These are phyloP conservation scores for Sympetrum striolatum DNA, from an alignment of 2,888 invertebrate genomes.

Conservation along the genomic window DNA sequence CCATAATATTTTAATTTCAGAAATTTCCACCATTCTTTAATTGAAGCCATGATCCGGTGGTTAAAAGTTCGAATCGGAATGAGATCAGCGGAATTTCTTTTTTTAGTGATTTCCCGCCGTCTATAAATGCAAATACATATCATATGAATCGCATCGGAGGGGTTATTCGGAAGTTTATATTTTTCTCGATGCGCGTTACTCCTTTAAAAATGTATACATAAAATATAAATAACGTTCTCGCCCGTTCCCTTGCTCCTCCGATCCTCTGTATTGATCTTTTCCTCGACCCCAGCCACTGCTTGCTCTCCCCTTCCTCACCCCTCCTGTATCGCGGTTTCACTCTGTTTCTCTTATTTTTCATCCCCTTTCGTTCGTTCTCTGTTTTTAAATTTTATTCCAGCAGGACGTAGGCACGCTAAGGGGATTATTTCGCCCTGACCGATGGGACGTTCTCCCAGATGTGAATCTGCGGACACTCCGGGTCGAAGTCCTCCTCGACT, in stretches of 20 bases:
- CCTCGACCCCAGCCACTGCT: slow-evolving; percentile 40
- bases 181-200: not conserved
- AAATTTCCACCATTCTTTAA: too few relatives aligned
- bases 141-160: too few relatives aligned
- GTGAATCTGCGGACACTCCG: not conserved
- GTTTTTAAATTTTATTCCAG: not conserved
- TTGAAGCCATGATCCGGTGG: too few relatives aligned
- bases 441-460: slow-evolving; percentile 2
- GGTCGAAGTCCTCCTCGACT: not conserved
- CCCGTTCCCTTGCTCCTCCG: not conserved
- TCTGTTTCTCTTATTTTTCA: slow-evolving; percentile 25
- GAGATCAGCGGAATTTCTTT: too few relatives aligned
- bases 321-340: slow-evolving; percentile 35
- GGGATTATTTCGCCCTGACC: not conserved
- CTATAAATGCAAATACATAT: too few relatives aligned
- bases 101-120: too few relatives aligned
- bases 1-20: too few relatives aligned
- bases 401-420: not conserved
- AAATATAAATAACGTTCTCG: slow-evolving; percentile 17
- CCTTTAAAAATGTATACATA: slow-evolving; percentile 6
- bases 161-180: too few relatives aligned
- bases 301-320: slow-evolving; percentile 1
- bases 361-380: not conserved
- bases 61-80: too few relatives aligned
- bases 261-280: slow-evolving; percentile 30